Conservation (phyloP, 2,113 vertebrate species). For the Peromyscus maniculatus region DNA sequence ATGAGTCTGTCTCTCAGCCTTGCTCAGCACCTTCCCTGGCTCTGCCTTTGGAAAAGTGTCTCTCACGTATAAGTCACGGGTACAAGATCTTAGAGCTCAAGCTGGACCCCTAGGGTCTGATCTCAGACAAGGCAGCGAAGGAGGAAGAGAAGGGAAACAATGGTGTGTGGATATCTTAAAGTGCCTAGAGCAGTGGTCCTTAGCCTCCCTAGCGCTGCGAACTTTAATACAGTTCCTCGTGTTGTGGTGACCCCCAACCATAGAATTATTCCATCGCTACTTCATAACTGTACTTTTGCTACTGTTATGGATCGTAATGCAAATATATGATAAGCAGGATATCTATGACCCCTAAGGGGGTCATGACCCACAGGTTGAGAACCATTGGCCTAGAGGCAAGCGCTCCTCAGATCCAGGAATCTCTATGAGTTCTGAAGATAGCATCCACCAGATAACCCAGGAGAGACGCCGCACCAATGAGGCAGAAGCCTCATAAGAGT, state of each 20-base stretch:
- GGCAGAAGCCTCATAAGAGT: too few relatives aligned
- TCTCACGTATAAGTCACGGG: neutral
- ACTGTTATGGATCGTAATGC: neutral
- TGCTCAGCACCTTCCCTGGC: neutral
- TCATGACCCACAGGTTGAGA: neutral
- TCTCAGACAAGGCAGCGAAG: too few relatives aligned
- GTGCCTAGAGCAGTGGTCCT: neutral
- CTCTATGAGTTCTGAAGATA: neutral
- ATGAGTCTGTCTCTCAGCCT: neutral
- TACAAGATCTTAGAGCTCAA: neutral
- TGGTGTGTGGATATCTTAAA: too few relatives aligned
- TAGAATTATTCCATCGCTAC: neutral
- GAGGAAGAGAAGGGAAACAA: too few relatives aligned
- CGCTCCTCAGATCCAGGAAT: neutral
- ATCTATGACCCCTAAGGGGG: neutral
- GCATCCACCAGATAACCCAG: rapidly evolving
- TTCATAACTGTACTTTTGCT: neutral
- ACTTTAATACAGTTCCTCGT: neutral
- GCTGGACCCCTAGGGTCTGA: neutral
- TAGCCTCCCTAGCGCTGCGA: neutral
- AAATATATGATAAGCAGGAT: neutral
- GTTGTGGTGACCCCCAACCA: neutral
- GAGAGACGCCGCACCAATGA: rapidly evolving
- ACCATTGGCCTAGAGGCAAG: neutral
- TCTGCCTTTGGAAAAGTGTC: too few relatives aligned